Base-by-base conservation (phyloP, 2,113 vertebrate species). In the Cisticola juncidis region DNA sequence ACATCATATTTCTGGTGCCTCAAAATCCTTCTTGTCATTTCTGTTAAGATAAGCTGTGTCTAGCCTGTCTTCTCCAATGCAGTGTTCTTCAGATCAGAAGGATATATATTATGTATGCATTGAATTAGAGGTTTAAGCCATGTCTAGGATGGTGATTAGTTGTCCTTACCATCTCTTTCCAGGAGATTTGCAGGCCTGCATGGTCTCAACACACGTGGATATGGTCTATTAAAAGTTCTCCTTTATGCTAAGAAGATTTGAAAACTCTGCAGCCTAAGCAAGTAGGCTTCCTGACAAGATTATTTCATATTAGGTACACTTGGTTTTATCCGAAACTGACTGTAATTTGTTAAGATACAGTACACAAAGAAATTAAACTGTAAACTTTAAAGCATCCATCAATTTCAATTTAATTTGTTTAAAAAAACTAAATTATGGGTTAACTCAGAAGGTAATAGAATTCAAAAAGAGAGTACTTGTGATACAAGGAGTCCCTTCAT, bases 341-440 rank as follows among this genome's bases (percentile, higher is more conserved):
- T 62, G 50, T 47, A 81, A 92, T 95, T 96, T 88, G 47, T 78
- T 92, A 94, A 96, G 81, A 87, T 94, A 86, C 3, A 4, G 53
- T 85, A 94, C 90, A 96, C 81, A 97, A 96, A 93, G 82, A 95
- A 91, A 93, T 76, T 86, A 65, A 76, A 85, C 57, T 31, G 89
- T 86, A 88, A 94, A 95, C 64, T 95, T 95, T 56, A 88, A 94
- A 94, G 72, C 56, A 92, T 66, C 80, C 62, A 96, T 97, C 97
- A 96, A 94, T 89, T 88, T 80, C 86, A 69, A 62, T 91, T 88
- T 88, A 86, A 96, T 97, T 97, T 97, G 79, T 96, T 96, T 96
- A n/a, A 88, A 92, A 97, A 96, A 97, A 81, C 94, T 86, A 71
- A 76, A 96, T 96, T 96, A 89, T 74, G 65, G 71, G 72, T 94